Evolutionary conservation across 2,888 invertebrate species (phyloP), one percentile per base, ranked within the genome.

Genomic region (Scaptomyza cyrtandrae): DNA sequence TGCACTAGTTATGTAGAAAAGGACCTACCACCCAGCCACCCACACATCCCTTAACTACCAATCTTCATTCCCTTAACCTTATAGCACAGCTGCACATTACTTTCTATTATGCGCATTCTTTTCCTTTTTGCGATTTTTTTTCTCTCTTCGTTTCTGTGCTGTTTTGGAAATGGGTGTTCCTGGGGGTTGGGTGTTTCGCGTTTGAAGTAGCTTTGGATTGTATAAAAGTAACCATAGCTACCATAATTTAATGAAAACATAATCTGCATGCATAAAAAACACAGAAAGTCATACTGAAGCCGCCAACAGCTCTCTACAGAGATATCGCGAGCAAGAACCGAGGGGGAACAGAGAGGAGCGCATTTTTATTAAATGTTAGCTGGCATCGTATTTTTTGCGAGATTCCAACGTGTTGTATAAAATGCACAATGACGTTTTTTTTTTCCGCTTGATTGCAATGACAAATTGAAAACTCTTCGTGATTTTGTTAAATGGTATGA

Each of bases 241-340:
- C 88, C 74, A 84, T 89, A 89, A 87, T 89, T 89, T 88, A 89
- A 89, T 89, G 81, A 86, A 89, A 89, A 88, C 84, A 89, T 83
- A 87, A 89, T 87, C 85, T 85, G 75, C 71, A 80, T 82, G 78
- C 82, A 70, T 61, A 68, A 67, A 78, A 68, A 71, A 66, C 66
- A 68, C 60, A 58, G 54, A 60, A 60, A 63, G 43, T 48, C 64
- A 65, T 48, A 58, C 55, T 63, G 19, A 68, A 60, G 50, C 52
- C 58, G 43, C 45, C 27, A 50, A 48, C 46, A 50, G 37, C 43
- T 9, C 16, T 27, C 16, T 7, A 49, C n/a, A n/a, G 27, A 10
- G 31, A 19, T 16, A 52, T 10, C 45, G 33, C n/a, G 13, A 29
- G 13, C n/a, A 31, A 19, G 24, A 27, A 10, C 29, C 31, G 1